phyloP scores from a whole-genome alignment of 2,888 invertebrate genomes.

The Clanis bilineata region DNA sequence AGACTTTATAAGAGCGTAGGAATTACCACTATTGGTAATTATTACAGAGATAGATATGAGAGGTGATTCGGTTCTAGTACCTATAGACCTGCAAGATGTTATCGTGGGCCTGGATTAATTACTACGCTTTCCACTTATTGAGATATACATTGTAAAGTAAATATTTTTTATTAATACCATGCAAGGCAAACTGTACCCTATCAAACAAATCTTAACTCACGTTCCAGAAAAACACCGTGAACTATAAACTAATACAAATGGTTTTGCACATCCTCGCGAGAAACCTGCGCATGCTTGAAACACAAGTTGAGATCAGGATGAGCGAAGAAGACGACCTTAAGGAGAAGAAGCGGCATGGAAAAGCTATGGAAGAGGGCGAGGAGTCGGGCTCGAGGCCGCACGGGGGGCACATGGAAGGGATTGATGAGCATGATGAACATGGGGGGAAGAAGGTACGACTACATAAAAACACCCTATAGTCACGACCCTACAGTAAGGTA shows the following conservation, averaged over 20 bases:
- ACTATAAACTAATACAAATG: constrained; percentile 61
- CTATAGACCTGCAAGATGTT: no score
- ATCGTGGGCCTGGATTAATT: no score
- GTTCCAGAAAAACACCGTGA: constrained; percentile 51
- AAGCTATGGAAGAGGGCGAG: neutral
- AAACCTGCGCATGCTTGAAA: constrained; percentile 61
- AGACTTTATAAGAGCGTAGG: no score
- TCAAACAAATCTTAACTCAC: neutral
- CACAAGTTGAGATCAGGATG: constrained; percentile 53
- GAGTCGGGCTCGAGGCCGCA: neutral
- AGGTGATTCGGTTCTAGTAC: no score
- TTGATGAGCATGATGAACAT: neutral
- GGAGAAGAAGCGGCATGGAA: neutral
- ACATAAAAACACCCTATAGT: no score
- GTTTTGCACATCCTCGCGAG: constrained; percentile 62
- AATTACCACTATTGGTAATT: no score
- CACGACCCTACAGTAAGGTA: no score
- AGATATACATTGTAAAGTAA: no score
- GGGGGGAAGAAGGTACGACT: neutral
- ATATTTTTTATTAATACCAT: no score
- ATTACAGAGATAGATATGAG: no score
- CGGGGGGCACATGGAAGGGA: neutral
- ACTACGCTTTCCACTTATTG: no score
- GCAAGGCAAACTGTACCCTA: neutral
- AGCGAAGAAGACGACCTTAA: constrained; percentile 17